Conservation (phyloP, 2,113 vertebrate species). For the Chrysemys picta region DNA sequence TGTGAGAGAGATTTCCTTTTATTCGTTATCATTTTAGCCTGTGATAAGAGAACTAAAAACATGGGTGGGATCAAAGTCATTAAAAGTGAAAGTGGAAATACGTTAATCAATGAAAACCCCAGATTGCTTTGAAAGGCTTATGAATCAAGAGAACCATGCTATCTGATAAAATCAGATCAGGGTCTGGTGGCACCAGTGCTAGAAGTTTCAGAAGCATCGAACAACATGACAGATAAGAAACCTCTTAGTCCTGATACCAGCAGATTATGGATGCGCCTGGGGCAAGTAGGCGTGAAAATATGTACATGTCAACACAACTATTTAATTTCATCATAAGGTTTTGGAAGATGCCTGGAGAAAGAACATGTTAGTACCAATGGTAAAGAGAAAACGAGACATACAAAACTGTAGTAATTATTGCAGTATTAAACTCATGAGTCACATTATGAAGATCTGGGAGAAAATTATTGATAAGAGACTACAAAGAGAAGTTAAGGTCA, state of each 20-base stretch:
- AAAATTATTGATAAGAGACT: background rate
- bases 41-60: background rate
- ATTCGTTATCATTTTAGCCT: constrained; percentile 17
- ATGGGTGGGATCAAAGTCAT: background rate
- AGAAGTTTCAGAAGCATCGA: background rate
- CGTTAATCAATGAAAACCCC: background rate
- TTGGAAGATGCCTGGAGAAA: background rate
- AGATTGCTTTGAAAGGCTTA: background rate
- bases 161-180: background rate
- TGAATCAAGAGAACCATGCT: background rate
- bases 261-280: background rate
- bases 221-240: background rate
- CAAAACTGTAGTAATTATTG: background rate
- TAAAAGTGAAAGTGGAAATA: background rate
- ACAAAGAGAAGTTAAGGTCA: background rate
- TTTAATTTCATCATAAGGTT: background rate
- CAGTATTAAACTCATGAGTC: background rate
- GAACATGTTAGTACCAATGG: background rate
- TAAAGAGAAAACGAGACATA: background rate
- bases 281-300: background rate
- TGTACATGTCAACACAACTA: background rate
- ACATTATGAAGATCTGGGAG: background rate
- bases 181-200: background rate
- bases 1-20: constrained; percentile 21
- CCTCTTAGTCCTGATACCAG: background rate